Conservation (phyloP, 2,113 vertebrate genomes). For the Hipposideros armiger region DNA sequence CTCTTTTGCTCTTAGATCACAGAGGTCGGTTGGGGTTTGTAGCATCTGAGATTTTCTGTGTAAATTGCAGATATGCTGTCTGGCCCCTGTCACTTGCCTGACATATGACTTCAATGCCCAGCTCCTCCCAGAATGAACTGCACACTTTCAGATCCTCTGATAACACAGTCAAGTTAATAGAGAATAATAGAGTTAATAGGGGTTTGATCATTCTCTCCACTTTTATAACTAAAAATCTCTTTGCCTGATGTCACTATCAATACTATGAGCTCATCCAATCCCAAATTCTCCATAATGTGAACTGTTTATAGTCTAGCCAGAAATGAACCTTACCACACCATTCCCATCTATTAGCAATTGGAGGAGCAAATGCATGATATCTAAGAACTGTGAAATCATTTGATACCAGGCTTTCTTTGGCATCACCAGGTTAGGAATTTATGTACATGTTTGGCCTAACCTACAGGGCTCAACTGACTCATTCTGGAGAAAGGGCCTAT, state of each 20-base stretch:
- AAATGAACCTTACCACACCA: not conserved
- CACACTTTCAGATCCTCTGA: not conserved
- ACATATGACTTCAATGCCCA: not conserved
- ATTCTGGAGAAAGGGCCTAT: not conserved
- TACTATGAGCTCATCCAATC: not conserved
- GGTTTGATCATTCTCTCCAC: not conserved
- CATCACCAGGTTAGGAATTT: not conserved
- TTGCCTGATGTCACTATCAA: not conserved
- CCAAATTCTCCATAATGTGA: not conserved
- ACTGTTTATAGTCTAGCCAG: not conserved
- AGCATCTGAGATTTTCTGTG: not conserved
- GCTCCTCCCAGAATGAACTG: not conserved
- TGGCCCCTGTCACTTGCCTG: not conserved
- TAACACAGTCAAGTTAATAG: not conserved
- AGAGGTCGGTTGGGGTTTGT: not conserved
- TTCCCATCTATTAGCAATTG: not conserved
- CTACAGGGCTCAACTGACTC: not conserved
- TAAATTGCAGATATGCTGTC: not conserved
- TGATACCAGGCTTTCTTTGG: not conserved
- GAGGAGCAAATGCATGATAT: not conserved
- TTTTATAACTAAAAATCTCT: not conserved
- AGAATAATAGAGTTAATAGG: not conserved
- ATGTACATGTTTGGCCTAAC: accelerated
- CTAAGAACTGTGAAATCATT: not conserved
- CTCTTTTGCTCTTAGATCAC: not conserved